phyloP scores from a whole-genome alignment of 2,797 vertebrate genomes.

The Sylvia borin region DNA sequence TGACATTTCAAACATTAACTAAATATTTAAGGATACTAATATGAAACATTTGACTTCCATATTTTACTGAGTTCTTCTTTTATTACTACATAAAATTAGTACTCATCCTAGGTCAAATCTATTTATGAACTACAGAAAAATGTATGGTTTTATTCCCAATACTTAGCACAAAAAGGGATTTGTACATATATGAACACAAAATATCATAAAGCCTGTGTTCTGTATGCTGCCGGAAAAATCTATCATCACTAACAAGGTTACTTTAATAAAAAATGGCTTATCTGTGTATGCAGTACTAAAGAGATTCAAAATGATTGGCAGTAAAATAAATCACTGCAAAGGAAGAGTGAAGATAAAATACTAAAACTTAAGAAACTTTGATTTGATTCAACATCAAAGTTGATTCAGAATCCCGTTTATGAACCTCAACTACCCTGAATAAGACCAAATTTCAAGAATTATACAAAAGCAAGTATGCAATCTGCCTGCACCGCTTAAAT shows the following conservation, averaged over 20 bases:
- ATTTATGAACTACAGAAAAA: neutral
- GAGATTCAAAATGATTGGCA: conserved; percentile 46
- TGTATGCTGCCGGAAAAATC: conserved; percentile 40
- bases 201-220: conserved; percentile 20
- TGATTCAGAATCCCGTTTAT: neutral
- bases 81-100: neutral
- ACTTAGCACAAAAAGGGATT: conserved; percentile 38
- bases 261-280: conserved; percentile 50
- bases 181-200: conserved; percentile 6
- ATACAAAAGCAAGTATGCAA: neutral
- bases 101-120: neutral
- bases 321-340: conserved; percentile 49
- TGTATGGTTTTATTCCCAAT: conserved; percentile 30
- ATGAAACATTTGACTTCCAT: neutral
- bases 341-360: conserved; percentile 23
- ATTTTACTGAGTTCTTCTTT: neutral
- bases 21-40: neutral
- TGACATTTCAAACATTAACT: neutral
- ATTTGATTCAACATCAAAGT: neutral
- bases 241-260: conserved; percentile 21
- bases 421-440: neutral
- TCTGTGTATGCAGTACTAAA: conserved; percentile 10
- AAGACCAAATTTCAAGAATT: neutral
- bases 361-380: neutral
- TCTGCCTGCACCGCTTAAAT: neutral